Percentiles rank a stretch among this genome's conserved stretches.
Evolutionary conservation across 2,888 invertebrate genomes (phyloP).

Genomic region (Tiliacea aurago): DNA sequence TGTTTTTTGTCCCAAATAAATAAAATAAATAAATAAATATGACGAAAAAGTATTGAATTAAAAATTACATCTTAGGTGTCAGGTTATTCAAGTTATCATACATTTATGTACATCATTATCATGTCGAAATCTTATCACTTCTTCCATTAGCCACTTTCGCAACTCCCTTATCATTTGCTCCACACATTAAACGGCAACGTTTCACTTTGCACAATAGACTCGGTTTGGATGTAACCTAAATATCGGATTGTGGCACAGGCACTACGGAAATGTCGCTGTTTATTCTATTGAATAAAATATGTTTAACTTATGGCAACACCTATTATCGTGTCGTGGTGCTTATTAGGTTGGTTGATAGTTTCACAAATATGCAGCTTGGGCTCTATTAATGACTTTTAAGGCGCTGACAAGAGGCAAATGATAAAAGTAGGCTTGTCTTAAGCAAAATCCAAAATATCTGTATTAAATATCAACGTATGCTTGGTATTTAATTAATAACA

Average conservation of each 20-base stretch:
- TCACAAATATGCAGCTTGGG: neutral
- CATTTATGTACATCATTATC: neutral
- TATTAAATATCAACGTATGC: no score
- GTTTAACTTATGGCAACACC: constrained; percentile 57
- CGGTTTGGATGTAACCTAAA: constrained; percentile 88
- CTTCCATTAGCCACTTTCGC: constrained; percentile 30
- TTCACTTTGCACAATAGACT: constrained; percentile 88
- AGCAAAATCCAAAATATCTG: no score
- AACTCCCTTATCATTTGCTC: constrained; percentile 67
- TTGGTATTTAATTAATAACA: no score
- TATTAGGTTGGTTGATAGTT: neutral
- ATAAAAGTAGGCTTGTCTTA: no score
- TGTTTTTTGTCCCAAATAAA: no score
- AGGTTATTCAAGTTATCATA: no score
- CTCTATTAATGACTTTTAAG: neutral
- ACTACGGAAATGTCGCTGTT: constrained; percentile 79
- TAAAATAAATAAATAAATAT: no score
- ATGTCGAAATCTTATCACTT: neutral
- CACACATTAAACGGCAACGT: constrained; percentile 80
- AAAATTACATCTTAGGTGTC: no score
- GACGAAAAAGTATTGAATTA: neutral
- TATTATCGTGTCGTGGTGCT: constrained; percentile 37
- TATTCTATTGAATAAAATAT: constrained; percentile 82
- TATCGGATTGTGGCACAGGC: constrained; percentile 84
- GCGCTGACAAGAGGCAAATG: no score